A percentile compares a stretch with the other conserved stretches of the same genome.
These are phyloP conservation scores for Trissolcus japonicus DNA, from an alignment of 2,888 invertebrate species.

Conservation along the genomic window DNA sequence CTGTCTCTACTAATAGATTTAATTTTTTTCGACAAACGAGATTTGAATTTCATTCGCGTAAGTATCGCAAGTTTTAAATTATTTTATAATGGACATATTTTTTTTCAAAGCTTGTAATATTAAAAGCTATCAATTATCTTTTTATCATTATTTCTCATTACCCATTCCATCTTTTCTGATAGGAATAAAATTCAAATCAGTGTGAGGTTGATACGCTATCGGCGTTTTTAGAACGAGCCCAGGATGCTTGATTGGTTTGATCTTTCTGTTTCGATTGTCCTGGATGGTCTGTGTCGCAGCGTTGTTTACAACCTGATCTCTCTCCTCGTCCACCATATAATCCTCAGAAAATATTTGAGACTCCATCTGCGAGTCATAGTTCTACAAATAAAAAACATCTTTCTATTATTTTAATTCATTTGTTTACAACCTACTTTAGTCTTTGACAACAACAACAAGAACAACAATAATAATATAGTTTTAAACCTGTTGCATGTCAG, in stretches of 20 bases:
- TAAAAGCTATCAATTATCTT: no score
- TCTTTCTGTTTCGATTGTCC: slow-evolving; percentile 80
- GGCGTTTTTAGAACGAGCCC: slow-evolving; percentile 86
- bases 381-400: slow-evolving; percentile 59
- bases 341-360: slow-evolving; percentile 59
- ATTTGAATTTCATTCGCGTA: no score
- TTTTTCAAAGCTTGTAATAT: no score
- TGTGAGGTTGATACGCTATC: slow-evolving; percentile 86
- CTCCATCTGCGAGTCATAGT: slow-evolving; percentile 64
- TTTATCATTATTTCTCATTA: slow-evolving; percentile 72
- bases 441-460: no score
- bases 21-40: no score
- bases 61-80: no score
- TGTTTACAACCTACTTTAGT: no score
- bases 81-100: no score
- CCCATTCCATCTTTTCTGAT: slow-evolving; percentile 93
- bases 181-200: slow-evolving; percentile 90
- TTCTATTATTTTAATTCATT: background rate
- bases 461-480: no score
- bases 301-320: slow-evolving; percentile 77
- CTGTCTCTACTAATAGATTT: no score
- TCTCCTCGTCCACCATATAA: slow-evolving; percentile 77
- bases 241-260: slow-evolving; percentile 85
- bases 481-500: slow-evolving; percentile 71
- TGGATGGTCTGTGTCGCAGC: slow-evolving; percentile 79